Base-by-base conservation (phyloP, 2,113 vertebrate species). In the Pituophis catenifer region DNA sequence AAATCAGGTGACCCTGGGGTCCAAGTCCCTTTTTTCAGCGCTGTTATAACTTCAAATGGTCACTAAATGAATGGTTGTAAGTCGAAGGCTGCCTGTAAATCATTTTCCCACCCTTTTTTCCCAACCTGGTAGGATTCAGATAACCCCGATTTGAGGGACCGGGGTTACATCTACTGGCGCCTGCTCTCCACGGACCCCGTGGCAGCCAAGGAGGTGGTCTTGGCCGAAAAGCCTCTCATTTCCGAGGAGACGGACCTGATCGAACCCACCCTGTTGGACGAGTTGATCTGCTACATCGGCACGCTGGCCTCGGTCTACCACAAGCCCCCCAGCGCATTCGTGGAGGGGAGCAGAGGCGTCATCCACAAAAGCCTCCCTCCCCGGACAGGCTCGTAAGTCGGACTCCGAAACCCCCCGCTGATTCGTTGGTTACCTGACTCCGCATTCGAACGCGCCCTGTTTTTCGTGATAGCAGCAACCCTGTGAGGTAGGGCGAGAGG, bases 81-180 rank as follows among this genome's bases (percentile, higher is more conserved):
- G 21, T 24, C 8, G 2, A 59, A 23, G 8, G 21, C 21, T 59
- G 9, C 23, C 2, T 21, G 17, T 59, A 59, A 59, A 59, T 81
- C 2, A n/a, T 70, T 52, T 52, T 2, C 5, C 12, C 8, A 1
- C 58, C 7, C 2, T 59, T 24, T 29, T 8, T 48, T 21, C 44
- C 85, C 86, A 26, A 26, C 50, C 93, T 57, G 54, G 0, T 93
- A 99, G 99, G 99, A 99, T 96, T 99, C 99, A 0, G 99, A 99
- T 96, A 99, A 99, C 96, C 99, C 99, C 0, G 99, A 99, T 97
- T 98, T 99, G 95, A 97, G 99, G 92, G 99, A 99, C 90, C 98
- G 99, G 0, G 99, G 99, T 8, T 99, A 99, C 97, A 99, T 99
- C 97, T 99, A 99, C 97, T 99, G 99, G 99, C 99, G 99, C 85